These are phyloP conservation scores for Sabellastarte sp. DNA, from an alignment of 2,888 invertebrate species.

Conservation along the genomic window DNA sequence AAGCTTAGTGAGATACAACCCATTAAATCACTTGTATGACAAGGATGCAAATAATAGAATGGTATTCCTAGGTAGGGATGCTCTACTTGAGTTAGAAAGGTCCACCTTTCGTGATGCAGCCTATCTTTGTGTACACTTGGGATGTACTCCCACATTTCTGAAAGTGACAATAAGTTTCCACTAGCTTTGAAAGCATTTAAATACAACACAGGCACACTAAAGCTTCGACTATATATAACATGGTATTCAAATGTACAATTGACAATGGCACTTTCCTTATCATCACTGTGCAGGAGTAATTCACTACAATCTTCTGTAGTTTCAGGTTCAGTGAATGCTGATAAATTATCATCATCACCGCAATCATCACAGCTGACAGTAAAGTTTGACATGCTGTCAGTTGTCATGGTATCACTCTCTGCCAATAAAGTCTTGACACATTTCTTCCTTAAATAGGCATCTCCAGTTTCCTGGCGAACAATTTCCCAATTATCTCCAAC, in stretches of 20 bases:
- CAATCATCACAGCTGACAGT: no score
- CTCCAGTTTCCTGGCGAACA: no score
- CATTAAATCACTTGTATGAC: slow-evolving; percentile 55
- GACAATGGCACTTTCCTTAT: no score
- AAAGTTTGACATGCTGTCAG: no score
- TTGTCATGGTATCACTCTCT: no score
- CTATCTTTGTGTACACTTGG: not conserved
- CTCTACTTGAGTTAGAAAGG: slow-evolving; percentile 19
- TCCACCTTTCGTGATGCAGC: slow-evolving; percentile 19
- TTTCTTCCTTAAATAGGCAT: no score
- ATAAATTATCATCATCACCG: not conserved
- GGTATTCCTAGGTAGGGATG: slow-evolving; percentile 30
- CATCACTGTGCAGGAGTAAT: no score
- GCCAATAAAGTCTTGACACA: no score
- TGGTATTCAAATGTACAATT: slow-evolving; percentile 48
- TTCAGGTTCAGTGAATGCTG: not conserved
- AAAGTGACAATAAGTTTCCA: slow-evolving; percentile 43
- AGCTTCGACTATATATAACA: slow-evolving; percentile 57
- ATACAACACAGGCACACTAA: slow-evolving; percentile 58
- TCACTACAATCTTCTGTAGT: no score
- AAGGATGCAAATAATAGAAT: slow-evolving; percentile 57
- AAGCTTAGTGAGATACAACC: slow-evolving; percentile 1
- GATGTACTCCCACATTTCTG: slow-evolving; percentile 39
- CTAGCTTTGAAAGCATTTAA: slow-evolving; percentile 50
- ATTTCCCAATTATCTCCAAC: not conserved